phyloP scores from a whole-genome alignment of 2,888 invertebrate species.

The Halocaridina rubra region DNA sequence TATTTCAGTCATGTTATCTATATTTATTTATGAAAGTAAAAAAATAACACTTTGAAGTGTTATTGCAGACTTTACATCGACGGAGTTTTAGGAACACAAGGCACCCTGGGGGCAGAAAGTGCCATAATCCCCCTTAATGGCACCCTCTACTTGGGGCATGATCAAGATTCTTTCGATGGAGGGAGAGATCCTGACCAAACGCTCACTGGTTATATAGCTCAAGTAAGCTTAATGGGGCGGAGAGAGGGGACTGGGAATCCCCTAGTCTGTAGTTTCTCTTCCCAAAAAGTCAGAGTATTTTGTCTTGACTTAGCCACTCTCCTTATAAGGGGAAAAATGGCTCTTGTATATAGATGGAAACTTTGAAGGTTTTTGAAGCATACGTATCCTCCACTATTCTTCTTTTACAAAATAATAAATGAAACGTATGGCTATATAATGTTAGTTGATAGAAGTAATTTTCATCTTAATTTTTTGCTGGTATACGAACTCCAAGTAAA shows the following conservation, averaged over 20 bases:
- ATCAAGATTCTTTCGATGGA: slow-evolving; percentile 21
- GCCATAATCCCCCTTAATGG: slow-evolving; percentile 22
- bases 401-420: background rate
- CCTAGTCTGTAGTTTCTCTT: background rate
- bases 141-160: slow-evolving; percentile 35
- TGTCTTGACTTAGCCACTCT: too few species aligned
- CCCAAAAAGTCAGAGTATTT: too few species aligned
- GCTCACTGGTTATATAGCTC: slow-evolving; percentile 25
- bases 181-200: slow-evolving; percentile 30
- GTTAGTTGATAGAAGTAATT: too few species aligned
- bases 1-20: background rate
- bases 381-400: too few species aligned
- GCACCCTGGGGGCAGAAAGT: background rate
- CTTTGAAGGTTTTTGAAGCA: too few species aligned
- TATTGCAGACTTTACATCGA: slow-evolving; percentile 7
- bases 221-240: background rate
- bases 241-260: background rate
- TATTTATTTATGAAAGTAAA: background rate
- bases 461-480: too few species aligned
- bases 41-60: too few species aligned
- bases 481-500: too few species aligned
- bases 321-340: too few species aligned
- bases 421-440: background rate
- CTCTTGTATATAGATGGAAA: too few species aligned
- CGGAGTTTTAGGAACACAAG: slow-evolving; percentile 8